A percentile compares a stretch with the other conserved stretches of the same genome.
These are phyloP conservation scores for Leuciscus waleckii DNA, from an alignment of 2,797 vertebrate species.

Conservation along the genomic window DNA sequence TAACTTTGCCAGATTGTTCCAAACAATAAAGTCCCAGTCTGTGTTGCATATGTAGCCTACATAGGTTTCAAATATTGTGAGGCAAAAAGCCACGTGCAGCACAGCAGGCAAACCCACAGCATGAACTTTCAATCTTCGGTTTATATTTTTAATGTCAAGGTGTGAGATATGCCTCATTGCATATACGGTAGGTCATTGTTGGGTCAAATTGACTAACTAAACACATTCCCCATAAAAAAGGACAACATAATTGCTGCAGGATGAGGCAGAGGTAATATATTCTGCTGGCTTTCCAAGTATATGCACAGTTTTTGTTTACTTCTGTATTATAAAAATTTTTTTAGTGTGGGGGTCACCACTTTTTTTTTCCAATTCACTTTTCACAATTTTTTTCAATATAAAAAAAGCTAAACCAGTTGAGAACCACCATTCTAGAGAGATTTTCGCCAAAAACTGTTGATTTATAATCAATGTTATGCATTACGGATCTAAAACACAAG, in stretches of 20 bases:
- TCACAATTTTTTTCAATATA: background rate
- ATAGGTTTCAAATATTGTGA: background rate
- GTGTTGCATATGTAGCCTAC: background rate
- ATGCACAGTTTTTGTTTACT: slow-evolving; percentile 8
- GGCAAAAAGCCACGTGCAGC: background rate
- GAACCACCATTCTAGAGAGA: background rate
- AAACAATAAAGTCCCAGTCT: background rate
- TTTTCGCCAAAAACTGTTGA: background rate
- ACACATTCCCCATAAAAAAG: slow-evolving; percentile 9
- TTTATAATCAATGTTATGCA: background rate
- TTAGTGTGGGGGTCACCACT: background rate
- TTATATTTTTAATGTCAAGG: slow-evolving; percentile 2
- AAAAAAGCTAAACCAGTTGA: background rate
- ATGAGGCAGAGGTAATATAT: background rate
- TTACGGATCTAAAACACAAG: background rate
- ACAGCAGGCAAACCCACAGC: background rate
- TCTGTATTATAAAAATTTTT: background rate
- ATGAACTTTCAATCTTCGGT: slow-evolving; percentile 5
- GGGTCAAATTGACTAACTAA: slow-evolving; percentile 22
- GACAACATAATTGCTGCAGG: slow-evolving; percentile 17
- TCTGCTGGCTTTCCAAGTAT: background rate
- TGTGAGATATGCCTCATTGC: slow-evolving; percentile 6
- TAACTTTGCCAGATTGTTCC: slow-evolving; percentile 2
- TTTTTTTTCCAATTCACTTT: background rate
- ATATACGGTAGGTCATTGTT: background rate